Base-by-base conservation (phyloP, 2,113 vertebrate genomes). In the Pampusana beccarii region DNA sequence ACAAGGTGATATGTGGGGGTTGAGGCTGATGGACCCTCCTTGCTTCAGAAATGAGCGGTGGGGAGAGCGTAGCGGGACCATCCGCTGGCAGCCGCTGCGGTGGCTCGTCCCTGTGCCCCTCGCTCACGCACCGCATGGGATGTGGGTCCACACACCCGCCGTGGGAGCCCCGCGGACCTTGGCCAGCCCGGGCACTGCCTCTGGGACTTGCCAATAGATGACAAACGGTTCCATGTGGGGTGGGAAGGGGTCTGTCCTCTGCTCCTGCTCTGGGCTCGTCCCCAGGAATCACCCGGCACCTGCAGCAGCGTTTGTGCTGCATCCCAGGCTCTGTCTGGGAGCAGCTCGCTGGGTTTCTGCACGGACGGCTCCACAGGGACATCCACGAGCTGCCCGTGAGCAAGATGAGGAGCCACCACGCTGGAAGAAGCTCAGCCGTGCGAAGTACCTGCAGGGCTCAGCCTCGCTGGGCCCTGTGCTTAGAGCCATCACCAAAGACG, bases 351-450 rank as follows among this genome's bases (percentile, higher is more conserved):
- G 20, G 38, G 24, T 73, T 19, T 28, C 67, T 10, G 28, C 40
- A 5, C 4, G 65, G 18, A 3, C 8, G 2, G 62, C 42, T 62
- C 53, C 2, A 0, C 0, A 3, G 4, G 33, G 16, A 5, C 9
- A 23, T 10, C 11, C 6, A 1, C 2, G 3, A 26, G 14, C 23
- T 61, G 70, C 61, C 61, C 2, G 1, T 13, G 80, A 42, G 12
- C 2, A 48, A 28, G 38, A 2, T 4, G 20, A 57, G 66, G 42
- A 83, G 36, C 42, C 5, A 0, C 2, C 40, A 2, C 1, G 5
- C 62, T 60, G 71, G 50, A 11, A 25, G 48, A 3, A 23, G 14
- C 2, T 7, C 38, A 13, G 4, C 16, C 2, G 31, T 11, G 2
- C 7, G 15, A 33, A 8, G 8, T 0, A 1, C 28, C 21, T 10